Conservation (phyloP, 2,797 vertebrate species). For the Mormyrus hasselquistii region DNA sequence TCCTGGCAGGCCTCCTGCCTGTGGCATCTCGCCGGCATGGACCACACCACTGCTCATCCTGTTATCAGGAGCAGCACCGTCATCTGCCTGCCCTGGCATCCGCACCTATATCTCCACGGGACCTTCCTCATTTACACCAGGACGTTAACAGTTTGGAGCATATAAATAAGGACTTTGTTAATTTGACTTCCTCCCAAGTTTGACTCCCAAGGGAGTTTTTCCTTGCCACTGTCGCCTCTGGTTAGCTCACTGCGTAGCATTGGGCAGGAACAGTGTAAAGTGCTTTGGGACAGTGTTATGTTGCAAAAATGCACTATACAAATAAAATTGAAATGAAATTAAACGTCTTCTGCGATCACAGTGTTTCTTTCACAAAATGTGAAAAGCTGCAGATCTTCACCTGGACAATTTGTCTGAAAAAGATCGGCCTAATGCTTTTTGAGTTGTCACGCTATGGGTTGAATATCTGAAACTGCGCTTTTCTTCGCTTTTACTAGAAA, state of each 20-base stretch:
- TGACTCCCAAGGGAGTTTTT: neutral
- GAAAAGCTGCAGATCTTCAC: neutral
- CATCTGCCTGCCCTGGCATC: neutral
- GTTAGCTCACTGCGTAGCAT: neutral
- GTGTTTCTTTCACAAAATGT: neutral
- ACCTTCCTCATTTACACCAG: neutral
- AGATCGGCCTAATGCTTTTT: neutral
- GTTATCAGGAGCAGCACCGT: neutral
- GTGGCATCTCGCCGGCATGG: neutral
- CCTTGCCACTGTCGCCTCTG: neutral
- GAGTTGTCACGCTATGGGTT: neutral
- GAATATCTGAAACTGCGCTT: neutral
- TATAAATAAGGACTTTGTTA: neutral
- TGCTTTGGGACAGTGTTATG: neutral
- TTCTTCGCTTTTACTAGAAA: too few species aligned
- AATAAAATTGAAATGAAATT: neutral
- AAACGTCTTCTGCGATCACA: neutral
- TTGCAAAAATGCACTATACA: neutral
- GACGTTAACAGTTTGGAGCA: neutral
- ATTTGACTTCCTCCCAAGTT: neutral
- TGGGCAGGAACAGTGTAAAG: neutral
- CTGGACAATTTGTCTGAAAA: neutral
- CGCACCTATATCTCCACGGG: neutral
- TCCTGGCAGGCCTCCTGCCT: neutral
- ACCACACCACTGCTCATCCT: neutral